A percentile compares a stretch with the other conserved stretches of the same genome.
Evolutionary conservation across 2,888 invertebrate species (phyloP).

Genomic region (Trichopria drosophilae): DNA sequence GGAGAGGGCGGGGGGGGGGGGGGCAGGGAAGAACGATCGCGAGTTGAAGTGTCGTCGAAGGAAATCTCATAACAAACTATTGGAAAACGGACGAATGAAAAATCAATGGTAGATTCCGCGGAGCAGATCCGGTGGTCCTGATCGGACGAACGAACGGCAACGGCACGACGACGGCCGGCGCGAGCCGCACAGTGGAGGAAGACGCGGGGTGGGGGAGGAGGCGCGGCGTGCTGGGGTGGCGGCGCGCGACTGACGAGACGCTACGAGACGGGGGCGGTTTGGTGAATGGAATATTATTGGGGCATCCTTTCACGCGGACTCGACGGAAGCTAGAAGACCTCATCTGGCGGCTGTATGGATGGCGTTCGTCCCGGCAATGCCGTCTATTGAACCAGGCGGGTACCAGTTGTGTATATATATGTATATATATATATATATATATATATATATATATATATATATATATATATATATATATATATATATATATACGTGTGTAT

Average conservation of each 20-base stretch:
- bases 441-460: conserved; percentile 41
- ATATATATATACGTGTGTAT: conserved; percentile 33
- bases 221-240: conserved; percentile 27
- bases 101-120: conserved; percentile 58
- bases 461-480: conserved; percentile 39
- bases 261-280: conserved; percentile 43
- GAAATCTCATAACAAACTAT: conserved; percentile 59
- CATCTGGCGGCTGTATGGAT: conserved; percentile 57
- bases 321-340: conserved; percentile 59
- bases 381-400: conserved; percentile 54
- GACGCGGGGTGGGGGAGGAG: conserved; percentile 28
- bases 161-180: conserved; percentile 41
- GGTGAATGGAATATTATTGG: conserved; percentile 60
- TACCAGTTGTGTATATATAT: conserved; percentile 38
- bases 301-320: conserved; percentile 59
- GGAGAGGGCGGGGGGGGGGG: conserved; percentile 13
- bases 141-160: background rate
- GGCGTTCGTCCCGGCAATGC: conserved; percentile 54
- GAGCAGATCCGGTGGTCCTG: conserved; percentile 10
- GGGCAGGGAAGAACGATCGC: conserved; percentile 32
- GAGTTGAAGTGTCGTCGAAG: conserved; percentile 46
- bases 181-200: conserved; percentile 31
- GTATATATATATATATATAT: conserved; percentile 38
- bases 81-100: conserved; percentile 58
- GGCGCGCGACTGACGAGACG: conserved; percentile 27